phyloP scores from a whole-genome alignment of 2,113 vertebrate genomes.

The Lampris megalopsis region DNA sequence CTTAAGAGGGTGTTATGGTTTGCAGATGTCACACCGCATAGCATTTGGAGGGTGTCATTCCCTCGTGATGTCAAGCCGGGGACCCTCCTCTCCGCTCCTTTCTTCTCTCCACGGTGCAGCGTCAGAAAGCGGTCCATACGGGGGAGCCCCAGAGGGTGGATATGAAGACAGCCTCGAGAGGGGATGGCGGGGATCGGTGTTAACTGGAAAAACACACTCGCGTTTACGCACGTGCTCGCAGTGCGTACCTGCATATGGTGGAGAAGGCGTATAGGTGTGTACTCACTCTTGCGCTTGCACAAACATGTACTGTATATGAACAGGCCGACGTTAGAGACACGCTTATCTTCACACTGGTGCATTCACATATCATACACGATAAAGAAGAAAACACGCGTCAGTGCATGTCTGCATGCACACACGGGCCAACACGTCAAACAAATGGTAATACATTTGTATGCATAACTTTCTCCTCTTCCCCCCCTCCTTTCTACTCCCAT shows the following conservation, averaged over 20 bases:
- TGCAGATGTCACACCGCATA: constrained; percentile 82
- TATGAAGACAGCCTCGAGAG: constrained; percentile 18
- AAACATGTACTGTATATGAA: no score
- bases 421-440: background rate
- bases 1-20: constrained; percentile 76
- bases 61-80: constrained; percentile 65
- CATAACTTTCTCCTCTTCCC: background rate
- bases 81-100: constrained; percentile 70
- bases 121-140: constrained; percentile 59
- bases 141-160: constrained; percentile 59
- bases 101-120: constrained; percentile 53
- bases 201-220: background rate
- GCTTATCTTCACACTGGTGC: no score
- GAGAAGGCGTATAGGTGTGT: no score
- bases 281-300: no score
- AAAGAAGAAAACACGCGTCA: no score
- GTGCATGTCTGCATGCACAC: no score
- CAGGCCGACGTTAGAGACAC: no score
- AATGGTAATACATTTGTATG: background rate
- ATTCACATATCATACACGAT: no score
- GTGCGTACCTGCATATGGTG: no score
- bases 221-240: background rate
- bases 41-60: constrained; percentile 73
- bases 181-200: background rate
- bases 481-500: background rate